Evolutionary conservation across 1,140 invertebrate species (phyloP).

Genomic region (Caenorhabditis tropicalis): DNA sequence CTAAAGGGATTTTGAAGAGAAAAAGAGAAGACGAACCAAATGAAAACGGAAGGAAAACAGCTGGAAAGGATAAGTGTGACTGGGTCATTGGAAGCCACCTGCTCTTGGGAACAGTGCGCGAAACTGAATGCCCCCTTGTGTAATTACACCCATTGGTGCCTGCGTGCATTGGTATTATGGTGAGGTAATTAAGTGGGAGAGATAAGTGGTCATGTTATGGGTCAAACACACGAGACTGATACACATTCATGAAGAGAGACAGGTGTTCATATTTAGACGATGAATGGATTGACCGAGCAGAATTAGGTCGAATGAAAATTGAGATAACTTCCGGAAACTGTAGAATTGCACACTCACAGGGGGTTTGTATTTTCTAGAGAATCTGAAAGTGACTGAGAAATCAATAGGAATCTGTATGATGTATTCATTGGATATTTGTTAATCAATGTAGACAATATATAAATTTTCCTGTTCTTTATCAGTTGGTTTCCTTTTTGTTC

Average conservation of each 20-base stretch:
- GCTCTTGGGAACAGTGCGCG: constrained; percentile 26
- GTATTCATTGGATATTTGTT: too few species aligned
- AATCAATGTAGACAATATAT: too few species aligned
- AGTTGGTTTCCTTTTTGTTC: too few species aligned
- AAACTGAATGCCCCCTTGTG: constrained; percentile 19
- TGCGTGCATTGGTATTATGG: constrained; percentile 43
- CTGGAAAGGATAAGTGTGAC: constrained; percentile 38
- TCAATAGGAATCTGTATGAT: too few species aligned
- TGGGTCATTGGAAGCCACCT: constrained; percentile 41
- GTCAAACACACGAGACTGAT: constrained; percentile 34
- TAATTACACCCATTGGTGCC: constrained; percentile 13
- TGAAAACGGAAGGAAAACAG: constrained; percentile 40
- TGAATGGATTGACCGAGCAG: neutral
- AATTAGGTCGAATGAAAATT: neutral
- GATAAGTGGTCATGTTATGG: constrained; percentile 43
- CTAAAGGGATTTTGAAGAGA: neutral
- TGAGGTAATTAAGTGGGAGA: constrained; percentile 52
- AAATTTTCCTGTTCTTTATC: too few species aligned
- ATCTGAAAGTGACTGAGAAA: too few species aligned
- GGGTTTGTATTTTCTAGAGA: neutral
- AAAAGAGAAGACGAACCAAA: neutral
- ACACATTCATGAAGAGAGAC: neutral
- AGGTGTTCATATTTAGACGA: constrained; percentile 15
- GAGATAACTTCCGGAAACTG: neutral
- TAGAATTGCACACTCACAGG: neutral